Evolutionary conservation across 2,888 invertebrate genomes (phyloP), one percentile per base, ranked within the genome.

Genomic region (Zeuzera pyrina): DNA sequence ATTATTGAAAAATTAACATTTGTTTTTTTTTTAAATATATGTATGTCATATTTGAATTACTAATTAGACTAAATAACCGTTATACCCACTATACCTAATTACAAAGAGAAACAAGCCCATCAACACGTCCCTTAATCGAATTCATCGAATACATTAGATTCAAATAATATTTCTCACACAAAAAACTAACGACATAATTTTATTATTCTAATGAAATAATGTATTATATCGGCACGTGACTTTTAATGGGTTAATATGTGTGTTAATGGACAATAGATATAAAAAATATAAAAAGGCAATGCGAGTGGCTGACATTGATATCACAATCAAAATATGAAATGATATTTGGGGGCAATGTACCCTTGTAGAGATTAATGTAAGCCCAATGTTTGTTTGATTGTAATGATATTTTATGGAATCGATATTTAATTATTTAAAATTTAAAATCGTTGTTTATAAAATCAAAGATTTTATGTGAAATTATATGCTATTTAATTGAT

Each of bases 241-340:
- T 68, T 49, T 51, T 78, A 81, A 81, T 81, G 67, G 78, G 68
- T 81, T 79, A 78, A 81, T 83, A 64, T 62, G 77, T 73, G 79
- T 79, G 78, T 81, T 79, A 79, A 60, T 52, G 58, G 47, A 74
- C 71, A 79, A 77, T 57, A 45, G 70, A 49, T 50, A 68, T 67
- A 76, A 74, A 78, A 77, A 74, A 61, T 38, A 43, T 47, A 19
- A 19, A 19, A 19, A 19, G 38, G 48, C 43, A 49, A 34, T 34
- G 37, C 25, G 45, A 52, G 59, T 65, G 66, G 67, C 64, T 58
- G 76, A 71, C 76, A 73, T 65, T 77, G 79, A 83, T 81, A 79
- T 78, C 74, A 74, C 78, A 77, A 81, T 81, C 78, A 76, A 81
- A 81, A 83, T 81, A 81, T 81, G 78, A 77, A 73, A 71, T 72